Conservation (phyloP, 2,113 vertebrate genomes). For the Henicopernis longicauda region DNA sequence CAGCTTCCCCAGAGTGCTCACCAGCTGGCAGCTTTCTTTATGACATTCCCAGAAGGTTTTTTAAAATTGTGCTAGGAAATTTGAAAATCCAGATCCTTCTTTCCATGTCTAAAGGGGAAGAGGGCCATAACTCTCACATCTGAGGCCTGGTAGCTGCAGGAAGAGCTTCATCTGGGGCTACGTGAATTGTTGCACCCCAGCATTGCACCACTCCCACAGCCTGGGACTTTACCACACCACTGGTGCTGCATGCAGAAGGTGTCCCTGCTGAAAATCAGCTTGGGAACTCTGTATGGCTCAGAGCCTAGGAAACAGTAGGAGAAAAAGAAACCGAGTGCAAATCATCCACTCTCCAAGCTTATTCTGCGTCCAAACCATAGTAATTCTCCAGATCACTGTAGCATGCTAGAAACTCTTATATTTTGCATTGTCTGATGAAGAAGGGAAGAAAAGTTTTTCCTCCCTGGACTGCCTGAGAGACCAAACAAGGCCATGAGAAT, state of each 20-base stretch:
- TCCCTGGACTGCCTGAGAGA: neutral
- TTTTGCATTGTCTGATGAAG: neutral
- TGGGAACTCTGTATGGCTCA: neutral
- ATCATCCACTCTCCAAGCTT: neutral
- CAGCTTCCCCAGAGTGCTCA: neutral
- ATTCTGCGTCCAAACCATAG: neutral
- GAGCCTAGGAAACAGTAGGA: neutral
- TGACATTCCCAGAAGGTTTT: neutral
- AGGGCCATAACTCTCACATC: neutral
- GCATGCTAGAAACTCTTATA: neutral
- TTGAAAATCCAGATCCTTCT: neutral
- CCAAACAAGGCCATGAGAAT: neutral
- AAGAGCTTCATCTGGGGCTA: neutral
- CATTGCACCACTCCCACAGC: neutral
- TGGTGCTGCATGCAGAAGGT: neutral
- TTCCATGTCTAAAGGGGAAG: neutral
- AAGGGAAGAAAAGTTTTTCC: neutral
- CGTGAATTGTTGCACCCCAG: neutral
- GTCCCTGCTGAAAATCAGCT: neutral
- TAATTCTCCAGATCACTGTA: neutral
- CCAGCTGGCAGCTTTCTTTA: neutral
- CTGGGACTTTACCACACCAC: neutral
- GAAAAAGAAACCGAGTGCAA: neutral
- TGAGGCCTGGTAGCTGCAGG: neutral
- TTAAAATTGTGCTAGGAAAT: neutral